These are phyloP conservation scores for Drosophila mayaguana DNA, from an alignment of 2,888 invertebrate species.

Conservation along the genomic window DNA sequence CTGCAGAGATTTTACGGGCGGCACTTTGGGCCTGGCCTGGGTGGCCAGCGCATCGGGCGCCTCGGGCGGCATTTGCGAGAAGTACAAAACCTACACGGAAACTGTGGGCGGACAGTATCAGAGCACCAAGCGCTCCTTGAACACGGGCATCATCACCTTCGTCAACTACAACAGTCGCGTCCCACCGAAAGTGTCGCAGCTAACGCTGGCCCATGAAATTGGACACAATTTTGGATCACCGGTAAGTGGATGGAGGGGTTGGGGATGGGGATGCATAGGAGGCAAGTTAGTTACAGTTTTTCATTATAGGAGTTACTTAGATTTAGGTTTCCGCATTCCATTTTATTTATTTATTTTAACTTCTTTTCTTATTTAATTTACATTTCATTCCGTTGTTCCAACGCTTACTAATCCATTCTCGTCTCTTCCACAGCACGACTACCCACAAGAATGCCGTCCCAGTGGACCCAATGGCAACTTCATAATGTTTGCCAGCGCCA, in stretches of 20 bases:
- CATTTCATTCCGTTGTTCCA: constrained; percentile 5
- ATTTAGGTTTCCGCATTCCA: neutral
- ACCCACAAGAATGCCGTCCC: constrained; percentile 95
- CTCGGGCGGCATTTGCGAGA: constrained; percentile 99
- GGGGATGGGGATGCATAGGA: too few relatives aligned
- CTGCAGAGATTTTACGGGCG: constrained; percentile 96
- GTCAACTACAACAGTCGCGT: constrained; percentile 99
- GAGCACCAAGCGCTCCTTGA: constrained; percentile 96
- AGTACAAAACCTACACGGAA: constrained; percentile 98
- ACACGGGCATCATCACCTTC: constrained; percentile 99
- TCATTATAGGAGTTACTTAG: too few relatives aligned
- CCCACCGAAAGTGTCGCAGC: constrained; percentile 98
- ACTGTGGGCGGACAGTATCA: constrained; percentile 97
- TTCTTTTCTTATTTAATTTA: too few relatives aligned
- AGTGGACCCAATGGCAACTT: constrained; percentile 97
- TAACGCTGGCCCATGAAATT: constrained; percentile 98
- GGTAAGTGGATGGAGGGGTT: constrained; percentile 86
- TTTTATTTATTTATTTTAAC: neutral
- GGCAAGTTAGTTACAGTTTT: too few relatives aligned
- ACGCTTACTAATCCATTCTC: neutral
- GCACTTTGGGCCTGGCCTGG: constrained; percentile 99
- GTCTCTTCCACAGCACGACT: constrained; percentile 92
- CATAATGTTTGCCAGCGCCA: constrained; percentile 99
- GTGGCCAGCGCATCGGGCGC: constrained; percentile 99
- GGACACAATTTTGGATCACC: constrained; percentile 99